Percentiles rank a stretch among this genome's conserved stretches.
These are phyloP conservation scores for Hydropotes inermis DNA, from an alignment of 2,113 vertebrate genomes.

Conservation along the genomic window DNA sequence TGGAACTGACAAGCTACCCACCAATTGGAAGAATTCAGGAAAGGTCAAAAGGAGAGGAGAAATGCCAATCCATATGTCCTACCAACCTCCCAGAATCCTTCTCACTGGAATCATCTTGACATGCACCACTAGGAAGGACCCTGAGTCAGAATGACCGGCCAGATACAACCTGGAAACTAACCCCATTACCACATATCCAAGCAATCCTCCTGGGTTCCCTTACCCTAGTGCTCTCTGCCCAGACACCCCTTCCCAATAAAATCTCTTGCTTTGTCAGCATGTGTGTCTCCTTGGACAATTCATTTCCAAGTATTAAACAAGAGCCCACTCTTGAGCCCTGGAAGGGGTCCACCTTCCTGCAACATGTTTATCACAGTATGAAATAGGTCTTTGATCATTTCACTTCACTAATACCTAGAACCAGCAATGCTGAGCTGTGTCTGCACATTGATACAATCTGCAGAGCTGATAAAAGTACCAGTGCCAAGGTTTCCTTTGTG, in stretches of 20 bases:
- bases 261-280: not conserved
- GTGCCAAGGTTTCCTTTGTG: not conserved
- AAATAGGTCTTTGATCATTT: not conserved
- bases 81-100: not conserved
- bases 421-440: not conserved
- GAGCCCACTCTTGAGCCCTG: not conserved
- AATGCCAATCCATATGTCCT: not conserved
- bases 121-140: not conserved
- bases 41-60: not conserved
- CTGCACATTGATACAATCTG: not conserved
- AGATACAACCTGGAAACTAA: not conserved
- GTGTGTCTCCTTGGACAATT: not conserved
- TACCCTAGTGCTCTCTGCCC: not conserved
- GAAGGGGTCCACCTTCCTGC: not conserved
- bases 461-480: not conserved
- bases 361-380: not conserved
- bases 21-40: not conserved
- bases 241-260: not conserved
- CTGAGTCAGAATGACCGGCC: not conserved
- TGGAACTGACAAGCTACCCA: not conserved
- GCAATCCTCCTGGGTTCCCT: not conserved
- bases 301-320: not conserved
- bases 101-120: not conserved
- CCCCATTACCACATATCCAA: not conserved
- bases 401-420: not conserved